Evolutionary conservation across 2,113 vertebrate species (phyloP).

Genomic region (Pachycephala philippinensis): DNA sequence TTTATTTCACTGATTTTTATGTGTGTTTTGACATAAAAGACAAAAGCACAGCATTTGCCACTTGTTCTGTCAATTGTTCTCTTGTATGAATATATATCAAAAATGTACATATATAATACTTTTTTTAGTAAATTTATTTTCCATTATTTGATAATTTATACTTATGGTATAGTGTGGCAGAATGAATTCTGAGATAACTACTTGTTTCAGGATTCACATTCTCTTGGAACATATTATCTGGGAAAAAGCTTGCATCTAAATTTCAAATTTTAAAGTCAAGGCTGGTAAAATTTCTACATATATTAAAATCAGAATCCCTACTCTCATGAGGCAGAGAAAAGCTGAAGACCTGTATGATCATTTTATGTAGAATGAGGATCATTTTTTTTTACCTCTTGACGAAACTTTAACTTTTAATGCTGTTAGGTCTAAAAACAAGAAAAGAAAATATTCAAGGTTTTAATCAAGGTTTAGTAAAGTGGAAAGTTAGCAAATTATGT

Average conservation of each 20-base stretch:
- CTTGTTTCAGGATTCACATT: not conserved
- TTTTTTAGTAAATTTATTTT: not conserved
- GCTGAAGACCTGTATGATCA: not conserved
- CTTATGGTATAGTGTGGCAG: not conserved
- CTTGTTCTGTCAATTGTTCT: not conserved
- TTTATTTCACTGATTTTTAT: not conserved
- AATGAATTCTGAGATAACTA: not conserved
- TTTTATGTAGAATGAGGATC: not conserved
- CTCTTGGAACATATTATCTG: not conserved
- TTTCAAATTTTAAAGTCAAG: not conserved
- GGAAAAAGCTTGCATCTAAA: not conserved
- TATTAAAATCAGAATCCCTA: not conserved
- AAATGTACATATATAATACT: not conserved
- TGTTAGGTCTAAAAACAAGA: not conserved
- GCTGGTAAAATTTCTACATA: not conserved
- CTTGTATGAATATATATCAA: not conserved
- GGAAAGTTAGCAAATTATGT: not conserved
- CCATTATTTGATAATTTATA: not conserved
- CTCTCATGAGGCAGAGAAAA: not conserved
- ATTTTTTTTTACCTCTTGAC: not conserved
- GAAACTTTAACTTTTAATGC: not conserved
- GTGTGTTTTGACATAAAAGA: not conserved
- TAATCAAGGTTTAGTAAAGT: not conserved
- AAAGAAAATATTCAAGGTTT: not conserved
- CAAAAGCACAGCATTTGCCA: rapidly evolving